Evolutionary conservation across 2,888 invertebrate genomes (phyloP).

Genomic region (Athetis lepigone): DNA sequence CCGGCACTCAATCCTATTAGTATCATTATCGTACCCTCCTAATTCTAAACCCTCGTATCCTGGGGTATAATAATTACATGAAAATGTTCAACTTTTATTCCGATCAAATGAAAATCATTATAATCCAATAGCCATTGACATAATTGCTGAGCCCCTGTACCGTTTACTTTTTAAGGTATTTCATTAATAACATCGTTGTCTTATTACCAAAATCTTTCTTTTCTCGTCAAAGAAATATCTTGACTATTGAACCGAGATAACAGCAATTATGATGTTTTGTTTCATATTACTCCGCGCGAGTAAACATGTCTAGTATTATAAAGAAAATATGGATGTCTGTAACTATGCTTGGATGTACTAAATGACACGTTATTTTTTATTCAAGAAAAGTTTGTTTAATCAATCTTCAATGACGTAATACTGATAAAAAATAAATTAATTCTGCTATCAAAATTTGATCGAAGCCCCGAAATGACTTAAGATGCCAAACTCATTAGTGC

Average conservation of each 20-base stretch:
- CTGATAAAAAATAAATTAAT: constrained; percentile 11
- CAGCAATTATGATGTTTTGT: constrained; percentile 53
- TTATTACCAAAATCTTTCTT: constrained; percentile 3
- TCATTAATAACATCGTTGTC: constrained; percentile 12
- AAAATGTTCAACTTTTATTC: constrained; percentile 21
- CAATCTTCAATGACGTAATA: not conserved
- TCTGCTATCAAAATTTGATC: constrained; percentile 7
- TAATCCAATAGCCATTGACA: constrained; percentile 21
- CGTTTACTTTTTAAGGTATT: constrained; percentile 14
- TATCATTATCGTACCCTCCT: not conserved
- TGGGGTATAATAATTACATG: constrained; percentile 22
- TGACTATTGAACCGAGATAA: constrained; percentile 57
- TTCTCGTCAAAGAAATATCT: constrained; percentile 28
- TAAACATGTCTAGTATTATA: not conserved
- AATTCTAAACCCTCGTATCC: not conserved
- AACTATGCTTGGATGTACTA: not conserved
- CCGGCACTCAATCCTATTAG: not conserved
- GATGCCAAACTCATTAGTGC: constrained; percentile 34
- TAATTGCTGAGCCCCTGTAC: constrained; percentile 15
- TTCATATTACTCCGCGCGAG: constrained; percentile 36
- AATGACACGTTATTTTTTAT: not conserved
- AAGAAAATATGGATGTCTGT: not conserved
- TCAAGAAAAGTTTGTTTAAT: not conserved
- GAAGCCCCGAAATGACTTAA: constrained; percentile 28
- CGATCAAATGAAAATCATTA: constrained; percentile 29